A percentile compares a stretch with the other conserved stretches of the same genome.
Conservation (phyloP, 2,113 vertebrate genomes). For the Cyphomyrus discorhynchus region DNA sequence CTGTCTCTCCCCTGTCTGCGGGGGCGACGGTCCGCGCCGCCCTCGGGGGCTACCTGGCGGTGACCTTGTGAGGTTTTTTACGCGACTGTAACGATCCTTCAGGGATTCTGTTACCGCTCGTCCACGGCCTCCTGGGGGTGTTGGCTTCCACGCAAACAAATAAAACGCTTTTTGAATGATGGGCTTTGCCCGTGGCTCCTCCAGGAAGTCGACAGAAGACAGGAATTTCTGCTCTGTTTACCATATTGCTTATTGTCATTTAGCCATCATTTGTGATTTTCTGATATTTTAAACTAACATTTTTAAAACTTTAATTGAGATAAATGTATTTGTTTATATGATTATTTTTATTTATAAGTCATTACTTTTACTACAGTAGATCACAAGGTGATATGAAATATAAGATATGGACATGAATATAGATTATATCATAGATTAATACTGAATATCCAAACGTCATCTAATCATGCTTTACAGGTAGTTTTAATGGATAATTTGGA, state of each 20-base stretch:
- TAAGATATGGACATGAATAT: not conserved
- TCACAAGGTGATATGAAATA: not conserved
- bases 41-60: slow-evolving; percentile 32
- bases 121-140: slow-evolving; percentile 4
- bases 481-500: not conserved
- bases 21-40: not conserved
- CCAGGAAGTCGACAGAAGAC: not conserved
- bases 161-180: slow-evolving; percentile 3
- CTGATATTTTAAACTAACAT: not conserved
- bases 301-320: not conserved
- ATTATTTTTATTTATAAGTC: not conserved
- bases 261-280: not conserved
- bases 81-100: slow-evolving; percentile 35
- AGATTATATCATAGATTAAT: not conserved
- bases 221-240: not conserved
- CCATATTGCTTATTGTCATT: not conserved
- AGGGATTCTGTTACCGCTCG: slow-evolving; percentile 39
- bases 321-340: not conserved
- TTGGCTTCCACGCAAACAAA: slow-evolving; percentile 6
- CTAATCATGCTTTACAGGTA: not conserved
- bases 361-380: not conserved
- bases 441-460: not conserved
- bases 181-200: not conserved
- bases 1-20: slow-evolving; percentile 21
- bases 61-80: slow-evolving; percentile 28